Conservation (phyloP, 2,797 vertebrate species). For the Pipistrellus pygmaeus region DNA sequence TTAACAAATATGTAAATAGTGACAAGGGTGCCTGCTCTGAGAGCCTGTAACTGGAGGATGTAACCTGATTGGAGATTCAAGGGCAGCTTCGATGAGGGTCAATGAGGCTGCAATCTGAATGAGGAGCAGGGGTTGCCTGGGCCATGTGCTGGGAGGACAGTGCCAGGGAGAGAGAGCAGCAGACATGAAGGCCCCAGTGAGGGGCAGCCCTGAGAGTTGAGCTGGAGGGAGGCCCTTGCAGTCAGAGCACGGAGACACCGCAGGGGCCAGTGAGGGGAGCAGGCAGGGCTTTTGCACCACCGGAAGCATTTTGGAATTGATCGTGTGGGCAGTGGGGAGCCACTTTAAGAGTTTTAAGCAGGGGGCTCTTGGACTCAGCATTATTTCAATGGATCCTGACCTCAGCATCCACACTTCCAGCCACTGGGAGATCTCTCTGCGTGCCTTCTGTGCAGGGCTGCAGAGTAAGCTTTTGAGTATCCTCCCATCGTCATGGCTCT, state of each 20-base stretch:
- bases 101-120: neutral
- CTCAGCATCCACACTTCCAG: neutral
- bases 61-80: neutral
- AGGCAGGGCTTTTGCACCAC: no score
- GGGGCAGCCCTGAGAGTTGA: neutral
- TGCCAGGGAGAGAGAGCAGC: neutral
- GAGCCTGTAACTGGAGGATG: no score
- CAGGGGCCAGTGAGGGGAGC: neutral
- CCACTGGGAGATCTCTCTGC: neutral
- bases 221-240: neutral
- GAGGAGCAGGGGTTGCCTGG: neutral
- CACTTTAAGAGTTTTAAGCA: neutral
- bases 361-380: neutral
- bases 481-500: neutral
- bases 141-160: neutral
- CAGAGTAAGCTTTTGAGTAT: neutral
- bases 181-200: neutral
- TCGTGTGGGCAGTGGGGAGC: neutral
- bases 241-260: neutral
- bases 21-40: neutral
- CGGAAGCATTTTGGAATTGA: neutral
- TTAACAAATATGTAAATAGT: no score
- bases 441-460: neutral
- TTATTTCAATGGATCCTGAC: neutral
- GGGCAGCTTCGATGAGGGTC: neutral